phyloP scores from a whole-genome alignment of 1,140 invertebrate species.

The Drosophila nasuta region DNA sequence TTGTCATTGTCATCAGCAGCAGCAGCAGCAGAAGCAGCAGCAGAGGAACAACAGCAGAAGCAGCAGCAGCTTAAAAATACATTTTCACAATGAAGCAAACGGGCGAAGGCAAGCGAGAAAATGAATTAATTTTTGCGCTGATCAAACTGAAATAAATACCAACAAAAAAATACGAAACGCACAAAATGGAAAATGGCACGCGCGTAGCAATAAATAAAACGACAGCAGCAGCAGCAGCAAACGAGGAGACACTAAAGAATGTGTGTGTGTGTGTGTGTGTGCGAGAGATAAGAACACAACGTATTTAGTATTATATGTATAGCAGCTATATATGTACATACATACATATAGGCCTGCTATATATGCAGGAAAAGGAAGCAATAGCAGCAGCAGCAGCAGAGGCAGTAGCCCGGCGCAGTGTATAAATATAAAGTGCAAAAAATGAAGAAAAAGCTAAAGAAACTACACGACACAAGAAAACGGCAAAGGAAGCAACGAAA shows the following conservation, averaged over 20 bases:
- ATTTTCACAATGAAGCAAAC: constrained; percentile 82
- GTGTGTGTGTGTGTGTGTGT: constrained; percentile 30
- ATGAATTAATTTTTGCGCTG: constrained; percentile 43
- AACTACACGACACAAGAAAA: constrained; percentile 31
- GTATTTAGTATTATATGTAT: constrained; percentile 12
- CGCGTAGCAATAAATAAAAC: constrained; percentile 71
- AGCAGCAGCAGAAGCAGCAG: constrained; percentile 47
- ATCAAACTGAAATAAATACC: constrained; percentile 37
- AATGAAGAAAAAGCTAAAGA: constrained; percentile 43
- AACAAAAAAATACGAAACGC: constrained; percentile 52
- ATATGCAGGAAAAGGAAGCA: constrained; percentile 52
- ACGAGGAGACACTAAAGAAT: constrained; percentile 42
- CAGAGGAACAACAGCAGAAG: constrained; percentile 42
- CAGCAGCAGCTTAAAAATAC: constrained; percentile 79
- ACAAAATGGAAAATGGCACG: constrained; percentile 68
- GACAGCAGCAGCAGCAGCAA: constrained; percentile 20
- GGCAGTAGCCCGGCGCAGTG: constrained; percentile 45
- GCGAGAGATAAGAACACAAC: constrained; percentile 36
- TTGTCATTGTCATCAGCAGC: constrained; percentile 77
- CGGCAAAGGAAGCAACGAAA: constrained; percentile 23
- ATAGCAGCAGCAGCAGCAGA: not conserved
- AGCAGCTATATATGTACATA: constrained; percentile 24
- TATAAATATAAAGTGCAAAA: constrained; percentile 56
- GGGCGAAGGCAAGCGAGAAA: constrained; percentile 70
- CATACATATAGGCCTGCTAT: constrained; percentile 7